Conservation (phyloP, 2,797 vertebrate species). For the Nannoperca australis region DNA sequence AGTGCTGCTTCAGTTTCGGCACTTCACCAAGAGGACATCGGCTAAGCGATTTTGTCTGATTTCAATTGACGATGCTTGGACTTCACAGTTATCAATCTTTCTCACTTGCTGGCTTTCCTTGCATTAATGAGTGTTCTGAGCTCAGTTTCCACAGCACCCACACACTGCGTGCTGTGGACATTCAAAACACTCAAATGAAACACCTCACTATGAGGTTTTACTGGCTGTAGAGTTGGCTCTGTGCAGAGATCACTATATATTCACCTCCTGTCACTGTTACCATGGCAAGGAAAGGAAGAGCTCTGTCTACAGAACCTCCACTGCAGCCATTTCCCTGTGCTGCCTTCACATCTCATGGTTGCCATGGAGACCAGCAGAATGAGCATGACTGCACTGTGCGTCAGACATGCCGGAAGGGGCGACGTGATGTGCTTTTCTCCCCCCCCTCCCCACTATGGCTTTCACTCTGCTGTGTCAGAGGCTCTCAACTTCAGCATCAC, state of each 20-base stretch:
- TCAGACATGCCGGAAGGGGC: conserved; percentile 84
- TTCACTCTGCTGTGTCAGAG: conserved; percentile 81
- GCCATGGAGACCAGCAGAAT: conserved; percentile 80
- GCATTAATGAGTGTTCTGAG: conserved; percentile 71
- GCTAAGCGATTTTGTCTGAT: conserved; percentile 40
- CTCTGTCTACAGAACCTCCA: conserved; percentile 77
- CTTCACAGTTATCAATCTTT: conserved; percentile 61
- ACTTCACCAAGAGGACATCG: conserved; percentile 35
- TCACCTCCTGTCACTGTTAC: conserved; percentile 84
- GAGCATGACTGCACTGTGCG: conserved; percentile 83
- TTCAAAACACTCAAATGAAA: conserved; percentile 69
- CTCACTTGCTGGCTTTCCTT: conserved; percentile 63
- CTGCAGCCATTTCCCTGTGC: conserved; percentile 81
- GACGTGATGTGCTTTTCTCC: conserved; percentile 76
- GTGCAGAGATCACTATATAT: conserved; percentile 78
- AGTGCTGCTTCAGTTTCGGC: conserved; percentile 45
- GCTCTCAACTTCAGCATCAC: conserved; percentile 70
- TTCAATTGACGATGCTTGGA: conserved; percentile 55
- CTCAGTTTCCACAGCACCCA: conserved; percentile 67
- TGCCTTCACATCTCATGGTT: conserved; percentile 81
- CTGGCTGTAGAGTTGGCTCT: conserved; percentile 64
- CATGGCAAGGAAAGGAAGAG: conserved; percentile 84
- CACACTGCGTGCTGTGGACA: conserved; percentile 58
- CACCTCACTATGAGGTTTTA: conserved; percentile 73
- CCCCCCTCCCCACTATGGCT: conserved; percentile 56